Base-by-base conservation (phyloP, 2,797 vertebrate genomes). In the Lagodon rhomboides region DNA sequence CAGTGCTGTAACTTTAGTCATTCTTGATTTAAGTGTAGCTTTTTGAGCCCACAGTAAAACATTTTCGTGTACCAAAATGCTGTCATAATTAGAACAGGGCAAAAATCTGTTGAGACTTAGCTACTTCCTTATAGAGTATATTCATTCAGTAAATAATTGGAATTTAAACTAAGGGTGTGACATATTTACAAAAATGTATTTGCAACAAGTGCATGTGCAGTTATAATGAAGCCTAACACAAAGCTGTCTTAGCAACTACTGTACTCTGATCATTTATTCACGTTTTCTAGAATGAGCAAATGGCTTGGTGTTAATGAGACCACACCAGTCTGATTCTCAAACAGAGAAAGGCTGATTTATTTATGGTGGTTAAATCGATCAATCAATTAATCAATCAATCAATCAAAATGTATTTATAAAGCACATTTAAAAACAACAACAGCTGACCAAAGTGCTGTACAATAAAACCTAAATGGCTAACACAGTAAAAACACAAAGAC, bases 1-100 rank as follows among this genome's bases (percentile, higher is more conserved):
- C 80, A 93, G 91, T 86, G 27, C 38, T 69, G 10, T 3, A 58
- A 49, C 22, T 50, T 53, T 11, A 58, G 44, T 51, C 18, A 47
- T 58, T 8, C 16, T 69, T 44, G 30, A 43, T 27, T 51, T 15
- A 56, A 44, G 0, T 54, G 34, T 38, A 38, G 62, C n/a, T 58
- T 73, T 66, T 51, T 53, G 20, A 16, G 11, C 59, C 12, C 41
- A 34, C 4, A 56, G 60, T 22, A 41, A 50, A 63, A 11, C 6
- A 23, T 41, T 41, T 41, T 9, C 15, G 7, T 25, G 12, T 60
- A 51, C 17, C 25, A 63, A 55, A 61, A 6, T 55, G 44, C 15
- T 72, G 41, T 62, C 2, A 55, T 55, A 62, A 38, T 72, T 16
- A 16, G 3, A 34, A 66, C 20, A 38, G 47, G 16, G 18, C 1